These are phyloP conservation scores for Catagonus wagneri DNA, from an alignment of 2,113 vertebrate genomes.

Conservation along the genomic window DNA sequence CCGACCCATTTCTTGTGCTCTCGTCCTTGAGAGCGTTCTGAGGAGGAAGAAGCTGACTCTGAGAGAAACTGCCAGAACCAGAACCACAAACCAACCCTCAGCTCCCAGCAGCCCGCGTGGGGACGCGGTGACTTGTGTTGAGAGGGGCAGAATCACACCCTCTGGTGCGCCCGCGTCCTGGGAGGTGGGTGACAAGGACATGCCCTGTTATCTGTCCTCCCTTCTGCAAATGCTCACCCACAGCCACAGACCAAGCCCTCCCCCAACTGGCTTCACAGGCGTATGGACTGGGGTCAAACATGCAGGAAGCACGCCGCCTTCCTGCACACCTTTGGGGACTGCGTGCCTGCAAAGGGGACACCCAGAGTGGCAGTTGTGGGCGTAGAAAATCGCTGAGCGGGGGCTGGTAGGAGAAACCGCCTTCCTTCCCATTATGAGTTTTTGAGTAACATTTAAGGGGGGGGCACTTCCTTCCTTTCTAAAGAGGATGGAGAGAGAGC, in stretches of 20 bases:
- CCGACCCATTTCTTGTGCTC: not conserved
- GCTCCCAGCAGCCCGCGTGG: no score
- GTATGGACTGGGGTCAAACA: not conserved
- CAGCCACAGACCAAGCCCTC: not conserved
- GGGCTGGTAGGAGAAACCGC: not conserved
- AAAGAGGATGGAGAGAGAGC: constrained; percentile 20
- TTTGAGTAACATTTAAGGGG: constrained; percentile 60
- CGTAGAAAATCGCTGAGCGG: not conserved
- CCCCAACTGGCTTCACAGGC: no score
- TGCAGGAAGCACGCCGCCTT: not conserved
- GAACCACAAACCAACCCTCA: not conserved
- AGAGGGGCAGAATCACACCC: not conserved
- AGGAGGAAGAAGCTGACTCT: not conserved
- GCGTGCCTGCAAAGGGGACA: not conserved
- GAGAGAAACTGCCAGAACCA: not conserved
- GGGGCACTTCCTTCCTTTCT: constrained; percentile 57
- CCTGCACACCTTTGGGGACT: no score
- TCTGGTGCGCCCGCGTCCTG: not conserved
- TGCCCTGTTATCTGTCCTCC: not conserved
- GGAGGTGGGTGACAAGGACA: not conserved
- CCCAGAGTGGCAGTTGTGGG: not conserved
- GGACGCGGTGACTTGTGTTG: not conserved
- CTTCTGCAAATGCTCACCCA: not conserved
- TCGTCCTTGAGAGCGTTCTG: not conserved
- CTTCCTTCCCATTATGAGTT: constrained; percentile 22